Conservation (phyloP, 2,888 invertebrate species). For the Scaptomyza tumidula region DNA sequence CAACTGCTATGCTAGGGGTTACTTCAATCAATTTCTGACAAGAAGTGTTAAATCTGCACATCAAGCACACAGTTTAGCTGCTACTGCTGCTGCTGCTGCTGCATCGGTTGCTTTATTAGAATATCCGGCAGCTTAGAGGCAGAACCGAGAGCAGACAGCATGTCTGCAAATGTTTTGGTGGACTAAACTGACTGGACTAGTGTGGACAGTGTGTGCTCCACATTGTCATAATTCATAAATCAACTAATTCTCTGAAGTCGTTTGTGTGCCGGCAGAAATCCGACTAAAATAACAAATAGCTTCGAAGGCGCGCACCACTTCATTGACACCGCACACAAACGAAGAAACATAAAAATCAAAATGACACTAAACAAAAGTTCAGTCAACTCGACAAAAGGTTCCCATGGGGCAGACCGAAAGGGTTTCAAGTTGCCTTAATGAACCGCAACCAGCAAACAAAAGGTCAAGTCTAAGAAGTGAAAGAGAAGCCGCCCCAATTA, state of each 20-base stretch:
- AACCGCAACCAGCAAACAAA: conserved; percentile 70
- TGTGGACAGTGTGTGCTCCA: conserved; percentile 36
- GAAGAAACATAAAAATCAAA: conserved; percentile 20
- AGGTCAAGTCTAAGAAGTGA: conserved; percentile 68
- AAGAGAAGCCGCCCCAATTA: conserved; percentile 50
- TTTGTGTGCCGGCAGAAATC: conserved; percentile 39
- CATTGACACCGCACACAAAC: conserved; percentile 43
- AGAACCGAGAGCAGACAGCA: conserved; percentile 48
- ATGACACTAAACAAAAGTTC: conserved; percentile 25
- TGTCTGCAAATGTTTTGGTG: conserved; percentile 53
- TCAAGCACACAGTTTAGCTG: conserved; percentile 41
- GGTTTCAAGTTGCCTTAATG: conserved; percentile 78
- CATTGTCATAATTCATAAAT: conserved; percentile 82
- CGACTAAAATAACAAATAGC: conserved; percentile 66
- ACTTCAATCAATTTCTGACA: conserved; percentile 83
- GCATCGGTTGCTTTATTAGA: conserved; percentile 73
- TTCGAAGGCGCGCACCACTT: conserved; percentile 43
- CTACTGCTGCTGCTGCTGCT: conserved; percentile 48
- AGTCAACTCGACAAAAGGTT: conserved; percentile 49
- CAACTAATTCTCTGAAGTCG: conserved; percentile 78
- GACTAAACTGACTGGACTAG: neutral
- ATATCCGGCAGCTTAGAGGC: conserved; percentile 80
- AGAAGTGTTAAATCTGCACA: conserved; percentile 84
- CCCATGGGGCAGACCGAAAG: conserved; percentile 45
- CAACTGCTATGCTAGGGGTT: conserved; percentile 72